Evolutionary conservation across 2,888 invertebrate species (phyloP).

Genomic region (Meliscaeva auricollis): DNA sequence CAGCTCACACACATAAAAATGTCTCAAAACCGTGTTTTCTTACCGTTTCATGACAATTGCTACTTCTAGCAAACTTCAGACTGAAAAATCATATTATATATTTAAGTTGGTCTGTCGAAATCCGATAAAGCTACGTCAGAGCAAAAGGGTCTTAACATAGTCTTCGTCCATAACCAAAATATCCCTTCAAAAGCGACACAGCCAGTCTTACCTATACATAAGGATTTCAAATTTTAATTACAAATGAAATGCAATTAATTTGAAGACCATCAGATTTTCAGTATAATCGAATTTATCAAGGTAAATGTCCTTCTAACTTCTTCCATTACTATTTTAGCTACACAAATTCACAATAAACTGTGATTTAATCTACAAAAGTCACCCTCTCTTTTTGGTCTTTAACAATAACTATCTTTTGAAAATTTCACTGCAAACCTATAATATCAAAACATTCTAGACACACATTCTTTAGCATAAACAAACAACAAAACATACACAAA

Average conservation of each 20-base stretch:
- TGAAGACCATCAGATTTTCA: constrained; percentile 17
- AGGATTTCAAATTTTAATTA: constrained; percentile 28
- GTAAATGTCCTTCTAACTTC: neutral
- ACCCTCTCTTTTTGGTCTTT: constrained; percentile 10
- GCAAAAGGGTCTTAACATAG: neutral
- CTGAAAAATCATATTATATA: too few species aligned
- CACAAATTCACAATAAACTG: constrained; percentile 37
- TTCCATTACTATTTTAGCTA: constrained; percentile 13
- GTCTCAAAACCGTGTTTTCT: too few species aligned
- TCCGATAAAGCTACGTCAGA: neutral
- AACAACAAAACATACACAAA: neutral
- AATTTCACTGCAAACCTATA: constrained; percentile 50
- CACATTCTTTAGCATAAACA: neutral
- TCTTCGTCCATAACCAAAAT: neutral
- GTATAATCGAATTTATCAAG: constrained; percentile 46
- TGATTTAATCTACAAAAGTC: constrained; percentile 49
- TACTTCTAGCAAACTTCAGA: too few species aligned
- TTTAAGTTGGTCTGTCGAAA: too few species aligned
- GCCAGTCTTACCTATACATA: neutral
- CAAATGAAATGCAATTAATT: constrained; percentile 57
- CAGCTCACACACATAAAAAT: too few species aligned
- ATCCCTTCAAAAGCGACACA: neutral
- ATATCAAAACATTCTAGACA: constrained; percentile 23
- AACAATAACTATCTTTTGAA: constrained; percentile 34
- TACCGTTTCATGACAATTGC: too few species aligned